Conservation (phyloP, 1,140 invertebrate genomes). For the Bombus waltoni region DNA sequence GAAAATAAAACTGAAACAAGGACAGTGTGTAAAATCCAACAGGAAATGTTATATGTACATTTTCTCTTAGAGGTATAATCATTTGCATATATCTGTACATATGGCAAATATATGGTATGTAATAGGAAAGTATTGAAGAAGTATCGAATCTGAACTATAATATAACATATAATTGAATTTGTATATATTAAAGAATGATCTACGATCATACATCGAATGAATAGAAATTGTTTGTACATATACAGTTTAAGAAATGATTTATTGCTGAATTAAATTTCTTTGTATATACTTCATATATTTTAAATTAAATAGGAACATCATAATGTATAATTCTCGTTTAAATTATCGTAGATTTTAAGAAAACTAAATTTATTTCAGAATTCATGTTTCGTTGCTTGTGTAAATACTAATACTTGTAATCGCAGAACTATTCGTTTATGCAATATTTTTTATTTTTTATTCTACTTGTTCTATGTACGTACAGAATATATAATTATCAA, state of each 20-base stretch:
- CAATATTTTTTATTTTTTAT: neutral
- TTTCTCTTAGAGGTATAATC: slow-evolving; percentile 15
- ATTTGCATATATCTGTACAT: slow-evolving; percentile 66
- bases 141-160: slow-evolving; percentile 28
- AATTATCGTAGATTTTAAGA: neutral
- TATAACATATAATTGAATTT: slow-evolving; percentile 32
- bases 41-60: slow-evolving; percentile 49
- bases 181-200: slow-evolving; percentile 47
- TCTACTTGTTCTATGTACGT: neutral
- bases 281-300: neutral
- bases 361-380: neutral
- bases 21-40: neutral
- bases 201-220: slow-evolving; percentile 22
- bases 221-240: neutral
- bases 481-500: neutral
- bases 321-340: neutral
- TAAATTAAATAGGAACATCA: neutral
- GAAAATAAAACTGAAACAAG: neutral
- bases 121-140: neutral
- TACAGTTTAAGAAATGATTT: slow-evolving; percentile 10
- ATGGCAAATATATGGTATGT: slow-evolving; percentile 11
- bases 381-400: neutral
- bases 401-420: slow-evolving; percentile 3
- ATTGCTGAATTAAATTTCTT: slow-evolving; percentile 4
- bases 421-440: neutral